phyloP scores from a whole-genome alignment of 1,140 invertebrate genomes.

The Aphelinus atriplicis region DNA sequence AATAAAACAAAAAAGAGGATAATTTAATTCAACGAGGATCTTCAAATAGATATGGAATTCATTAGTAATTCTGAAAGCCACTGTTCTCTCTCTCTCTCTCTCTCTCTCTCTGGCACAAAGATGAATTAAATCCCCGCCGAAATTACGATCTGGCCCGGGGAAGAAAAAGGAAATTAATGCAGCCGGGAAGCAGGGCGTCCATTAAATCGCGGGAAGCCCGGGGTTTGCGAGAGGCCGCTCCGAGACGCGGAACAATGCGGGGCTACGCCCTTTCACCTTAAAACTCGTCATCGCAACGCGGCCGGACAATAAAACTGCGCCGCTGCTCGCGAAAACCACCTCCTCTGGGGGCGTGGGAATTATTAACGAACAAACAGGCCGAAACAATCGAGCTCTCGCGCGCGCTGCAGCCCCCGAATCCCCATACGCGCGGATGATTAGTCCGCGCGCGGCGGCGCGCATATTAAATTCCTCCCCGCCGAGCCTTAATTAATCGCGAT shows the following conservation, averaged over 20 bases:
- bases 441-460: constrained; percentile 5
- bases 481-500: constrained; percentile 61
- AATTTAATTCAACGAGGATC: too few relatives aligned
- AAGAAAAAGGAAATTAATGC: constrained; percentile 5
- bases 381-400: constrained; percentile 1
- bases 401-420: constrained; percentile 28
- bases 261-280: constrained; percentile 1
- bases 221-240: too few relatives aligned
- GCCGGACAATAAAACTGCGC: constrained; percentile 18
- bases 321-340: too few relatives aligned
- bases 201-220: not conserved
- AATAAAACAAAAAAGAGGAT: too few relatives aligned
- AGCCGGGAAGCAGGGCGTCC: not conserved
- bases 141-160: too few relatives aligned
- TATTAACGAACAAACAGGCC: constrained; percentile 19
- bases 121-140: too few relatives aligned
- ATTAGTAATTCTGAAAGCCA: too few relatives aligned
- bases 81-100: not conserved
- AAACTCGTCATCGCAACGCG: not conserved
- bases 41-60: too few relatives aligned
- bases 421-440: constrained; percentile 23
- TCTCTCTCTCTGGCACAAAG: not conserved
- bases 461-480: constrained; percentile 30
- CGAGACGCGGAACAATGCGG: constrained; percentile 6
- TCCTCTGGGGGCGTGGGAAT: not conserved